These are phyloP conservation scores for Macaca fascicularis DNA, from an alignment of 2,113 vertebrate species.

Conservation along the genomic window DNA sequence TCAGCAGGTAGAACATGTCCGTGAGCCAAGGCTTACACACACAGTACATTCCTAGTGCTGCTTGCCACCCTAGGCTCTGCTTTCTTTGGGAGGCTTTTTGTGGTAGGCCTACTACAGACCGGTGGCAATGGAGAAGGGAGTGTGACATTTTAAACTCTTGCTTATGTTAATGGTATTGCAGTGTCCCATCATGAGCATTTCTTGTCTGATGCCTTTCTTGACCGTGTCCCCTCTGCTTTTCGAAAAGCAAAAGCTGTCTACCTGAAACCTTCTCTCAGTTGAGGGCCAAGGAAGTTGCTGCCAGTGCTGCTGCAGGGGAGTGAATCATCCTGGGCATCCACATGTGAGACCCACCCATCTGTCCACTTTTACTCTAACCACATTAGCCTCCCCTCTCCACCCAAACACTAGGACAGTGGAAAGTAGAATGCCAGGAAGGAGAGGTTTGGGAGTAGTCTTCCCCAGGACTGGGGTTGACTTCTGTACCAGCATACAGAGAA, in stretches of 20 bases:
- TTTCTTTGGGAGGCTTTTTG: background rate
- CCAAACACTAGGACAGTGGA: background rate
- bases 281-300: background rate
- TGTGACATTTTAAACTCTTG: background rate
- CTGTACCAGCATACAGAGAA: background rate
- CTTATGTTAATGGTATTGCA: background rate
- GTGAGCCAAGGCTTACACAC: background rate
- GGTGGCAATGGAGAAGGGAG: background rate
- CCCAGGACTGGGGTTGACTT: background rate
- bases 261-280: background rate
- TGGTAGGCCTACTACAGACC: background rate
- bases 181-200: background rate
- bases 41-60: background rate
- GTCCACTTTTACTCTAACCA: background rate
- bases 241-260: background rate
- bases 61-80: background rate
- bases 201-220: background rate
- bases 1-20: background rate
- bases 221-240: background rate
- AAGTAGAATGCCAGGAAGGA: background rate
- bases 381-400: background rate
- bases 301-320: background rate
- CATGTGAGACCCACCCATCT: background rate
- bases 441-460: background rate
- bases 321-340: background rate